These are phyloP conservation scores for Eristalinus aeneus DNA, from an alignment of 2,888 invertebrate genomes.

Conservation along the genomic window DNA sequence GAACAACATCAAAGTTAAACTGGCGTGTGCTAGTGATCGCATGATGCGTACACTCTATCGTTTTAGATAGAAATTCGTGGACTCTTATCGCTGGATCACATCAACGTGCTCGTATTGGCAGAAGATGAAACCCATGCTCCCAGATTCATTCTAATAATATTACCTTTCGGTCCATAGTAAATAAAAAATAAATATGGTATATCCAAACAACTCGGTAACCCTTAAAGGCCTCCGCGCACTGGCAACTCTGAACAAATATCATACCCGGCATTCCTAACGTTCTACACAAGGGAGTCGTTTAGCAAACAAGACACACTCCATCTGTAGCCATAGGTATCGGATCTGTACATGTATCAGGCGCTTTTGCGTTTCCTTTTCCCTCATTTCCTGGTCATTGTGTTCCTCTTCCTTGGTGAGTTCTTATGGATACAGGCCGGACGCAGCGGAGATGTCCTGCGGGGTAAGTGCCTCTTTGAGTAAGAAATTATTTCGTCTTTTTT, in stretches of 20 bases:
- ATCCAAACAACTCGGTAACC: not conserved
- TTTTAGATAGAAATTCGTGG: no score
- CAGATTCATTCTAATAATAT: no score
- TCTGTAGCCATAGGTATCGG: not conserved
- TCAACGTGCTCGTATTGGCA: no score
- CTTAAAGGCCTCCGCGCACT: not conserved
- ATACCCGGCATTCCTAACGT: not conserved
- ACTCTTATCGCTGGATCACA: no score
- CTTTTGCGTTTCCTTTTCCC: not conserved
- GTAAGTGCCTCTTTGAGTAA: slow-evolving; percentile 9
- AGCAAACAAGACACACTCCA: not conserved
- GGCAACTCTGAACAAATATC: not conserved
- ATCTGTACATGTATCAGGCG: slow-evolving; percentile 19
- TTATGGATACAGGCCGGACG: not conserved
- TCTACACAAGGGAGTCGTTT: not conserved
- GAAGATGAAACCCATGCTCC: no score
- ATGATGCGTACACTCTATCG: no score
- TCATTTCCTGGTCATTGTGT: slow-evolving; percentile 41
- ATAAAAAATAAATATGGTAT: no score
- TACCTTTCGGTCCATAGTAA: no score
- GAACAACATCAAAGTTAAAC: no score
- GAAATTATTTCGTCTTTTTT: not conserved
- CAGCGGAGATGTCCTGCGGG: not conserved
- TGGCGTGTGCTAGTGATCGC: no score
- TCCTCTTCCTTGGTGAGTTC: not conserved